Percentiles rank a stretch among this genome's conserved stretches.
Conservation (phyloP, 2,888 invertebrate genomes). For the Stenoptilia bipunctidactyla region DNA sequence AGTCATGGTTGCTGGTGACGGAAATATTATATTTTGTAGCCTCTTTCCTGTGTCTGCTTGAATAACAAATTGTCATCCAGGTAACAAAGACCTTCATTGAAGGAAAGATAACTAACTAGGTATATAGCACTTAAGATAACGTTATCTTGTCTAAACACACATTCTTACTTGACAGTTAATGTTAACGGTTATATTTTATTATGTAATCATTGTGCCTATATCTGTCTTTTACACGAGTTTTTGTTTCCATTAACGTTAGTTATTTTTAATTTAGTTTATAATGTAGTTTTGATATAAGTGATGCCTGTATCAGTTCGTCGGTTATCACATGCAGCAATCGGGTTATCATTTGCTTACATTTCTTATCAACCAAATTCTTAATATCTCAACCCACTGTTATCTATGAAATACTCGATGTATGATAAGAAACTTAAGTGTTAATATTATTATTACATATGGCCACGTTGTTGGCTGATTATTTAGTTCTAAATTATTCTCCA, state of each 20-base stretch:
- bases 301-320: too few relatives aligned
- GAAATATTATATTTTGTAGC: too few relatives aligned
- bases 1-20: not conserved
- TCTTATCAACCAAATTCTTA: slow-evolving; percentile 49
- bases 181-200: slow-evolving; percentile 5
- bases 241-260: too few relatives aligned
- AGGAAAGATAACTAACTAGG: slow-evolving; percentile 15
- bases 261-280: too few relatives aligned
- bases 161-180: slow-evolving; percentile 12
- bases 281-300: too few relatives aligned
- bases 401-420: slow-evolving; percentile 31
- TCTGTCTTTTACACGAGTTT: too few relatives aligned
- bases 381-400: slow-evolving; percentile 31
- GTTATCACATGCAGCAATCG: slow-evolving; percentile 51
- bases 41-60: too few relatives aligned
- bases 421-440: slow-evolving; percentile 31
- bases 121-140: slow-evolving; percentile 15
- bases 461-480: too few relatives aligned
- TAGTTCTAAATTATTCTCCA: too few relatives aligned
- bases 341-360: slow-evolving; percentile 60
- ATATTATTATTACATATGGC: not conserved
- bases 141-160: slow-evolving; percentile 17
- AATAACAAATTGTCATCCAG: slow-evolving; percentile 20
- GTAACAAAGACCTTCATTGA: slow-evolving; percentile 19
- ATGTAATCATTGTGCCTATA: too few relatives aligned